Conservation (phyloP, 2,888 invertebrate genomes). For the Caenorhabditis sp. region DNA sequence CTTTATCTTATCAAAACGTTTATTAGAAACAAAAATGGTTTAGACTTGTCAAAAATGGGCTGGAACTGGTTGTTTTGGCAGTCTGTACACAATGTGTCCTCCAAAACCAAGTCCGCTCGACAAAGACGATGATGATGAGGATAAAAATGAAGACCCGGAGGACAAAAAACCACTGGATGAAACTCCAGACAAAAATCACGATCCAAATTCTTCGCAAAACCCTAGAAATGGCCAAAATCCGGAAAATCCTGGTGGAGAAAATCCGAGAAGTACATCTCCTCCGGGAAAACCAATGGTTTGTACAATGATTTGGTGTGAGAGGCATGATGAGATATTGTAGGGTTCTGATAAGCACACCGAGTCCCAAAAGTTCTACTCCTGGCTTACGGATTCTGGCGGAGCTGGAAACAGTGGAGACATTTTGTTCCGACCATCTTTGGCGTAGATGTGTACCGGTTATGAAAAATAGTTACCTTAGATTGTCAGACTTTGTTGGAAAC, state of each 20-base stretch:
- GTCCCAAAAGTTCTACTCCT: slow-evolving; percentile 61
- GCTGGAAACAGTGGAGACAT: slow-evolving; percentile 37
- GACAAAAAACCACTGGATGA: slow-evolving; percentile 17
- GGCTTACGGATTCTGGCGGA: slow-evolving; percentile 44
- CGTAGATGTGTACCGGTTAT: background rate
- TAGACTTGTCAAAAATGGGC: slow-evolving; percentile 66
- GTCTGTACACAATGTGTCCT: slow-evolving; percentile 63
- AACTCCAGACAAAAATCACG: background rate
- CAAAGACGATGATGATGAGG: slow-evolving; percentile 35
- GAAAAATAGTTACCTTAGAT: no score
- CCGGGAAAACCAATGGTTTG: slow-evolving; percentile 9
- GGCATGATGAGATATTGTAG: no score
- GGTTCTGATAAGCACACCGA: slow-evolving; percentile 48
- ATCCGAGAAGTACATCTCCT: background rate
- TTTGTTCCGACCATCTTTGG: slow-evolving; percentile 39
- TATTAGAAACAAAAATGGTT: background rate
- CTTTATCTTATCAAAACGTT: background rate
- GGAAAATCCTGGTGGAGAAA: background rate
- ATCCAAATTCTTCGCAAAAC: background rate
- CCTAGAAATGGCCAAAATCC: background rate
- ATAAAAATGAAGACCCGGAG: slow-evolving; percentile 17
- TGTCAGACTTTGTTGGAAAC: no score
- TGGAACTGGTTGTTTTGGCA: slow-evolving; percentile 50
- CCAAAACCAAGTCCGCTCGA: slow-evolving; percentile 43
- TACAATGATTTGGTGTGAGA: no score